phyloP scores from a whole-genome alignment of 2,113 vertebrate species.

The Neotoma lepida region DNA sequence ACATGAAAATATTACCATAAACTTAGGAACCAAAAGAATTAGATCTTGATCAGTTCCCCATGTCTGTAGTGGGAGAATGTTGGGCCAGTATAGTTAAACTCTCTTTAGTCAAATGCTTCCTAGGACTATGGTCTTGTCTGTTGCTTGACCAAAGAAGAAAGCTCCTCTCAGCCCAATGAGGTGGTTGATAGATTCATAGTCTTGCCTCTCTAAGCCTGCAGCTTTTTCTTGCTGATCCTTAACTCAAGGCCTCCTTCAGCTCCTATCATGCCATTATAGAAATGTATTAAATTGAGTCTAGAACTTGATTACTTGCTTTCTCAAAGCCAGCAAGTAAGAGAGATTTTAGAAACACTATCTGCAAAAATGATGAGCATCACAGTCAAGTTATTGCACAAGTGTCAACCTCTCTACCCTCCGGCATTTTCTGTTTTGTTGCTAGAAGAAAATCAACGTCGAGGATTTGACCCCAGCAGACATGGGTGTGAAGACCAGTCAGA shows the following conservation, averaged over 20 bases:
- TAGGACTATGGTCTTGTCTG: neutral
- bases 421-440: neutral
- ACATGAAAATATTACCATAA: neutral
- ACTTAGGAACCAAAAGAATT: neutral
- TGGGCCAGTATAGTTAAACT: neutral
- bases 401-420: too few relatives aligned
- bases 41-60: fast-evolving
- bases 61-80: neutral
- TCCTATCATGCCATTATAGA: neutral
- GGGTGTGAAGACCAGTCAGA: too few relatives aligned
- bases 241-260: too few relatives aligned
- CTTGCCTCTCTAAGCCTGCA: neutral
- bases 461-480: neutral
- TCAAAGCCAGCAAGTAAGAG: neutral
- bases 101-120: neutral
- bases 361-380: neutral
- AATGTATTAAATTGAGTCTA: neutral
- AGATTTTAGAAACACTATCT: neutral
- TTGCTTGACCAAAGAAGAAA: neutral
- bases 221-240: neutral
- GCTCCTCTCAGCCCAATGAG: neutral
- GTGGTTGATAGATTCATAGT: fast-evolving
- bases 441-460: neutral
- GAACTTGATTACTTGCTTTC: neutral
- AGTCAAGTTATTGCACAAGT: neutral